A percentile compares a stretch with the other conserved stretches of the same genome.
Conservation (phyloP, 2,797 vertebrate genomes). For the Apogon talboti region DNA sequence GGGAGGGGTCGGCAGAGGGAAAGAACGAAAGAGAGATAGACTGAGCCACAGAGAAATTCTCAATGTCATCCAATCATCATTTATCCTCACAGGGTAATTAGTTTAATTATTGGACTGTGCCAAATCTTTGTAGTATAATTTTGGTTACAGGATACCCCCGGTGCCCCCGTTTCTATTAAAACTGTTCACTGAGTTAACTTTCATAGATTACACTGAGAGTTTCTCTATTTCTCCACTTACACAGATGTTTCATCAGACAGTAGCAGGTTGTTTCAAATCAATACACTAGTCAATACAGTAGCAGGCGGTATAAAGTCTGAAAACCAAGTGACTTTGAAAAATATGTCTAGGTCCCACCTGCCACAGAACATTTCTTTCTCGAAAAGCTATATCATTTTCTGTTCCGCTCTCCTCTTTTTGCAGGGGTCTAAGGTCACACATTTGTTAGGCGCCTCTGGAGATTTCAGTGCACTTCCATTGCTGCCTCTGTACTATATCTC, state of each 20-base stretch:
- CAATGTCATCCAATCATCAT: constrained; percentile 76
- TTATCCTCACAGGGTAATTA: constrained; percentile 78
- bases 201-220: constrained; percentile 62
- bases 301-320: constrained; percentile 61
- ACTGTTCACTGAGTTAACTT: constrained; percentile 69
- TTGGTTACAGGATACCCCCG: constrained; percentile 76
- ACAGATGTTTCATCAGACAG: constrained; percentile 70
- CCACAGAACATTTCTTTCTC: constrained; percentile 46
- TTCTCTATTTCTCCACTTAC: constrained; percentile 65
- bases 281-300: constrained; percentile 66
- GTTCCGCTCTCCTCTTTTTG: constrained; percentile 53
- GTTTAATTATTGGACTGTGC: constrained; percentile 79
- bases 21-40: constrained; percentile 50
- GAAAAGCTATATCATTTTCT: constrained; percentile 68
- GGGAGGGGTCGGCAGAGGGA: constrained; percentile 57
- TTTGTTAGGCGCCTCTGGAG: constrained; percentile 65
- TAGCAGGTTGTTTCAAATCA: constrained; percentile 67
- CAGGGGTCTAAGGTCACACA: constrained; percentile 66
- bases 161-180: constrained; percentile 73
- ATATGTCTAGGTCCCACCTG: constrained; percentile 70
- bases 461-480: constrained; percentile 52
- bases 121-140: constrained; percentile 76
- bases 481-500: constrained; percentile 59
- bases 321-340: constrained; percentile 75
- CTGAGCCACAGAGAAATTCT: constrained; percentile 67